phyloP scores from a whole-genome alignment of 2,113 vertebrate species.

The Manacus vitellinus region DNA sequence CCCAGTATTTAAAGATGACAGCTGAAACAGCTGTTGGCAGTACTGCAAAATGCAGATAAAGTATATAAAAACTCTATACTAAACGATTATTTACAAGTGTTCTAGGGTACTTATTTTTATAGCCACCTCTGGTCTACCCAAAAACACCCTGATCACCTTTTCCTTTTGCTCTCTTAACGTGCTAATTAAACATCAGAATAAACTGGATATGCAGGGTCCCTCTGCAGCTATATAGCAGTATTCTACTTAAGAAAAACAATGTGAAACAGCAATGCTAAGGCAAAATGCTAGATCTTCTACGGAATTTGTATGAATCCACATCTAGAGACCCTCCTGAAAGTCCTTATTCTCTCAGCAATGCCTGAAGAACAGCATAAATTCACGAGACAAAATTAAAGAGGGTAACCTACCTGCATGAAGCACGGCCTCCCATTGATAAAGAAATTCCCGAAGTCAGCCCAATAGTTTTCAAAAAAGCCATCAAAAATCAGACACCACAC shows the following conservation, averaged over 20 bases:
- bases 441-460: constrained; percentile 39
- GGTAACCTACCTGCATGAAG: constrained; percentile 84
- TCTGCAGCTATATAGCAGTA: neutral
- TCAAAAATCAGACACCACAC: constrained; percentile 18
- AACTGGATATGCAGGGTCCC: neutral
- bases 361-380: neutral
- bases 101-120: neutral
- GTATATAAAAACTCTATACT: neutral
- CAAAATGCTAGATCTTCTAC: neutral
- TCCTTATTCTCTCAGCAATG: neutral
- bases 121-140: neutral
- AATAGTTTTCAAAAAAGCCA: constrained; percentile 74
- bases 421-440: constrained; percentile 85
- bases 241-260: neutral
- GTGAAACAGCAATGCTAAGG: neutral
- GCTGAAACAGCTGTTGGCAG: neutral
- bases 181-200: neutral
- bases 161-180: neutral
- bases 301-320: neutral
- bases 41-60: neutral
- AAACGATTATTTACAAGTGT: neutral
- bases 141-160: neutral
- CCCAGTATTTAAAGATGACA: neutral
- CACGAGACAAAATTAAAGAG: neutral
- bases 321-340: neutral